Percentiles rank a stretch among this genome's conserved stretches.
Conservation (phyloP, 1,140 invertebrate genomes). For the Pseudobourletiella spinata region DNA sequence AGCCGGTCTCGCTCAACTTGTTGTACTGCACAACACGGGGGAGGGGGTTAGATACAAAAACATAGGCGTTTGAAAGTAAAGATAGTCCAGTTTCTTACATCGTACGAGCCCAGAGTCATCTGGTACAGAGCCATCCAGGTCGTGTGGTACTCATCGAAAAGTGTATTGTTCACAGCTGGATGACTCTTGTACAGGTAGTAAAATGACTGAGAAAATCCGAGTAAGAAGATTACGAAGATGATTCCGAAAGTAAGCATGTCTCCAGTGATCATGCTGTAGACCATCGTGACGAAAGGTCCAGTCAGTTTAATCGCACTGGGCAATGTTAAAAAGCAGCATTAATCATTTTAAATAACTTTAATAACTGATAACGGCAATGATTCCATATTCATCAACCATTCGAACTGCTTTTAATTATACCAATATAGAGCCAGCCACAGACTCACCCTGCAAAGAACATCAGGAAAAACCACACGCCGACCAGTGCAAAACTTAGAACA, state of each 20-base stretch:
- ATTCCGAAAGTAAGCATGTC: conserved; percentile 97
- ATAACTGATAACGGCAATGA: no score
- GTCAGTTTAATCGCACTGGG: conserved; percentile 81
- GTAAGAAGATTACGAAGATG: conserved; percentile 85
- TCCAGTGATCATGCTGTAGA: conserved; percentile 94
- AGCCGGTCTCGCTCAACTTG: conserved; percentile 76
- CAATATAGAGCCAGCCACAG: no score
- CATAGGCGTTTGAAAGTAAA: conserved; percentile 40
- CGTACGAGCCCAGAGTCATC: conserved; percentile 95
- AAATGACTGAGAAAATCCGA: conserved; percentile 93
- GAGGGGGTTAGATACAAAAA: no score
- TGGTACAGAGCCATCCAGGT: conserved; percentile 98
- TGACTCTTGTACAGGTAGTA: conserved; percentile 93
- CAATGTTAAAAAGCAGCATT: no score
- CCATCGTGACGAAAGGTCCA: conserved; percentile 97
- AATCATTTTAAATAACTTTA: no score
- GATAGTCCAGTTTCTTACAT: conserved; percentile 53
- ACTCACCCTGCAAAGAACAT: conserved; percentile 96
- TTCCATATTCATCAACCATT: no score
- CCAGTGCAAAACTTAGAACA: conserved; percentile 81
- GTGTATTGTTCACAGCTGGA: conserved; percentile 64
- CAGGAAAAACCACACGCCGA: conserved; percentile 91
- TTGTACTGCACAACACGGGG: conserved; percentile 68
- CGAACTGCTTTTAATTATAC: no score
- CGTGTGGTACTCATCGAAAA: conserved; percentile 72